Conservation (phyloP, 1,140 invertebrate genomes). For the Bombyx mori region DNA sequence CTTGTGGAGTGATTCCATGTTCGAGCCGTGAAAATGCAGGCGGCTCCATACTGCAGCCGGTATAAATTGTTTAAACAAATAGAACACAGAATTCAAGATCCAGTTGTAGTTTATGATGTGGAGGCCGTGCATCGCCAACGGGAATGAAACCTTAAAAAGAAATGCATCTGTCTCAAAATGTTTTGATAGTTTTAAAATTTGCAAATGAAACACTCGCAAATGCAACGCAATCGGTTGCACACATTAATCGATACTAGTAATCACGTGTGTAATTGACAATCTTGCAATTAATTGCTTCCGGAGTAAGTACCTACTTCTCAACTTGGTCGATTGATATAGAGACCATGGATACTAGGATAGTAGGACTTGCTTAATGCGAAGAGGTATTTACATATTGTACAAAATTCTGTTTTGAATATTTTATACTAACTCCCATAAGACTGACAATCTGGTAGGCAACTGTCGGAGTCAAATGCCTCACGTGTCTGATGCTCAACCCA, state of each 20-base stretch:
- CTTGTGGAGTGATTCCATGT: slow-evolving; percentile 82
- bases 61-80: slow-evolving; percentile 81
- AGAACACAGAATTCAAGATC: slow-evolving; percentile 81
- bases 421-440: slow-evolving; percentile 45
- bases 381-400: too few relatives aligned
- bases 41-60: slow-evolving; percentile 77
- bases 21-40: slow-evolving; percentile 81
- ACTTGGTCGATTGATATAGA: too few relatives aligned
- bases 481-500: slow-evolving; percentile 77
- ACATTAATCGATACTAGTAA: too few relatives aligned
- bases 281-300: too few relatives aligned
- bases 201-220: too few relatives aligned
- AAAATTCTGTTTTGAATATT: not conserved
- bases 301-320: too few relatives aligned
- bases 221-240: too few relatives aligned
- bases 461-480: slow-evolving; percentile 72
- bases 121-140: slow-evolving; percentile 78
- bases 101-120: slow-evolving; percentile 85
- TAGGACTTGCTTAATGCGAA: too few relatives aligned
- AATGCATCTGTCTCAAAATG: too few relatives aligned
- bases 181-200: too few relatives aligned
- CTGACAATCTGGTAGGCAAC: slow-evolving; percentile 48
- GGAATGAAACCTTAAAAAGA: slow-evolving; percentile 74
- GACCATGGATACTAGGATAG: too few relatives aligned
- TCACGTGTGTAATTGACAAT: too few relatives aligned